These are phyloP conservation scores for Cydia fagiglandana DNA, from an alignment of 1,140 invertebrate genomes.

Conservation along the genomic window DNA sequence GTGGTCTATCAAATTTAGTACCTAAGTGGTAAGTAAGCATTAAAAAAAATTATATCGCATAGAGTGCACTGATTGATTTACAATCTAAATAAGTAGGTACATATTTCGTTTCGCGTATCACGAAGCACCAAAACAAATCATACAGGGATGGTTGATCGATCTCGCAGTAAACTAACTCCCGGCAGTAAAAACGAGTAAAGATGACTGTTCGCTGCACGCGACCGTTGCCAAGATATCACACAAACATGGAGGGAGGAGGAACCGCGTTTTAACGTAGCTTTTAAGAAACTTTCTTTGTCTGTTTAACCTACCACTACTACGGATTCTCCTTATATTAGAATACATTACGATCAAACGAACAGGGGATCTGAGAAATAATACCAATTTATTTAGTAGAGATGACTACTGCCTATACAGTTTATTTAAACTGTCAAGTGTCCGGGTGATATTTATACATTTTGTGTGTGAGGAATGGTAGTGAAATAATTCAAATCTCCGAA, in stretches of 20 bases:
- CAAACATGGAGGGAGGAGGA: background rate
- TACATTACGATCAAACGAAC: too few relatives aligned
- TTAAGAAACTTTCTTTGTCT: background rate
- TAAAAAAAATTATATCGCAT: background rate
- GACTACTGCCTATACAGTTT: too few relatives aligned
- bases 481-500: too few relatives aligned
- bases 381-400: too few relatives aligned
- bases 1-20: too few relatives aligned
- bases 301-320: background rate
- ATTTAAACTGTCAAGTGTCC: too few relatives aligned
- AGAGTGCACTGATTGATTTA: background rate
- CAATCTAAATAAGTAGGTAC: background rate
- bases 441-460: too few relatives aligned
- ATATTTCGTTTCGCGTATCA: background rate
- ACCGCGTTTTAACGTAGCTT: background rate
- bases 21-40: too few relatives aligned
- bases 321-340: too few relatives aligned
- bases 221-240: conserved; percentile 31
- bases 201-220: conserved; percentile 25
- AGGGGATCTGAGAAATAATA: too few relatives aligned
- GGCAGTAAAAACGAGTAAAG: conserved; percentile 27
- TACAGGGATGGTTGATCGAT: conserved; percentile 27
- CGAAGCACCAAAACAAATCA: conserved; percentile 24
- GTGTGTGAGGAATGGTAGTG: too few relatives aligned
- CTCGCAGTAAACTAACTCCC: conserved; percentile 24